Evolutionary conservation across 2,797 vertebrate species (phyloP), one percentile per base, ranked within the genome.

Genomic region (Prionace glauca): DNA sequence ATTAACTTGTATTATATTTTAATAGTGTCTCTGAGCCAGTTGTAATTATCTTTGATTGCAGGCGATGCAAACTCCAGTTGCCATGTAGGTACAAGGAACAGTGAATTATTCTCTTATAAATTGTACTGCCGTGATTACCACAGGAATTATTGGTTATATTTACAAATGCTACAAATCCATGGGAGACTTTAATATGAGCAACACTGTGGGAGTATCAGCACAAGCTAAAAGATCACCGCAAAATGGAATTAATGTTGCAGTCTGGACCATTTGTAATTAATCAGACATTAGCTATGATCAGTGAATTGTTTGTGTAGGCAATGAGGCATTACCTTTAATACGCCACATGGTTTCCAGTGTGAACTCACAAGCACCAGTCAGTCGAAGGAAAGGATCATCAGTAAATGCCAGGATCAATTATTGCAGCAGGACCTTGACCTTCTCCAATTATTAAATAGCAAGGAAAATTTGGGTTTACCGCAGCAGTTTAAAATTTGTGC

Each of bases 231-330:
- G 45, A 95, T 95, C 71, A 32, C 56, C 60, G 56, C 72, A 95
- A 95, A 94, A 71, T 94, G 65, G 67, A 72, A 74, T 95, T 77
- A n/a, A 77, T 74, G 50, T 32, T 95, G 50, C 71, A 74, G 93
- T 26, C 69, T 32, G 29, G 92, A 2, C 69, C 41, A 50, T 29
- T 77, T 95, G 71, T 45, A 95, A 77, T 77, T 95, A 95, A 95
- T 95, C 93, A 95, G 93, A 77, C 93, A 50, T 77, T 50, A 95
- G 29, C 93, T n/a, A 72, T 95, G 69, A 95, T 95, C 71, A 56
- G 45, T 60, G 72, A 77, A 77, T 95, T 56, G 90, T 50, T 95
- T 95, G 93, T 77, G 41, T 56, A 77, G 41, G 45, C 93, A 77
- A 95, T 95, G 71, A 71, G 74, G 26, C 93, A 77, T 95, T 95